Evolutionary conservation across 2,888 invertebrate species (phyloP).

Genomic region (Cheilosia vulpina): DNA sequence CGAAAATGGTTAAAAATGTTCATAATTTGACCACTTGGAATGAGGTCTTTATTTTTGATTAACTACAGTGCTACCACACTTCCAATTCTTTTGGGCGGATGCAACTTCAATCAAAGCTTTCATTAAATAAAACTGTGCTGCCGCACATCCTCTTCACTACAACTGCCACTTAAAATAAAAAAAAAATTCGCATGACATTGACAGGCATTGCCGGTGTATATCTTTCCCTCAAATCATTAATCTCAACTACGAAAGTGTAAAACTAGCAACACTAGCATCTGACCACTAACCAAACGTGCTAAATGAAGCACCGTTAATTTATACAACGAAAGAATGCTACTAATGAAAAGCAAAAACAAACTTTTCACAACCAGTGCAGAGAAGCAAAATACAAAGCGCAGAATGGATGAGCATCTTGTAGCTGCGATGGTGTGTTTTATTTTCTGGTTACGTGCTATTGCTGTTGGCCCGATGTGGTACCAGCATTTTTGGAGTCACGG

Average conservation of each 20-base stretch:
- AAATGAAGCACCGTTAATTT: constrained; percentile 55
- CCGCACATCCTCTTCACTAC: too few species aligned
- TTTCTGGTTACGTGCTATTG: constrained; percentile 19
- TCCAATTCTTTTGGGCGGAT: too few species aligned
- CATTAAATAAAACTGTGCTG: too few species aligned
- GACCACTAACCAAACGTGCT: constrained; percentile 24
- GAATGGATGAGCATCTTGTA: constrained; percentile 1
- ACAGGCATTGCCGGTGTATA: too few species aligned
- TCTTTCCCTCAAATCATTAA: neutral
- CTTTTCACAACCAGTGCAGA: constrained; percentile 24
- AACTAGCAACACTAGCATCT: constrained; percentile 29
- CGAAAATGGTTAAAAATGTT: too few species aligned
- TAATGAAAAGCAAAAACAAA: constrained; percentile 54
- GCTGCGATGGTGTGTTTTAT: neutral
- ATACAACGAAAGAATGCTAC: constrained; percentile 38
- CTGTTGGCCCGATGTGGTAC: constrained; percentile 23
- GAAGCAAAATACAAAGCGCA: constrained; percentile 26
- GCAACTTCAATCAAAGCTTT: too few species aligned
- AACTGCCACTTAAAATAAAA: too few species aligned
- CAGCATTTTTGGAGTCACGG: constrained; percentile 56
- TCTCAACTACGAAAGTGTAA: constrained; percentile 15
- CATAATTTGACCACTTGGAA: too few species aligned
- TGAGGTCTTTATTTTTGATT: too few species aligned
- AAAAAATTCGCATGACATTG: too few species aligned
- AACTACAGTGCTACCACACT: too few species aligned